A percentile compares a stretch with the other conserved stretches of the same genome.
These are phyloP conservation scores for Nymphicus hollandicus DNA, from an alignment of 2,113 vertebrate species.

Conservation along the genomic window DNA sequence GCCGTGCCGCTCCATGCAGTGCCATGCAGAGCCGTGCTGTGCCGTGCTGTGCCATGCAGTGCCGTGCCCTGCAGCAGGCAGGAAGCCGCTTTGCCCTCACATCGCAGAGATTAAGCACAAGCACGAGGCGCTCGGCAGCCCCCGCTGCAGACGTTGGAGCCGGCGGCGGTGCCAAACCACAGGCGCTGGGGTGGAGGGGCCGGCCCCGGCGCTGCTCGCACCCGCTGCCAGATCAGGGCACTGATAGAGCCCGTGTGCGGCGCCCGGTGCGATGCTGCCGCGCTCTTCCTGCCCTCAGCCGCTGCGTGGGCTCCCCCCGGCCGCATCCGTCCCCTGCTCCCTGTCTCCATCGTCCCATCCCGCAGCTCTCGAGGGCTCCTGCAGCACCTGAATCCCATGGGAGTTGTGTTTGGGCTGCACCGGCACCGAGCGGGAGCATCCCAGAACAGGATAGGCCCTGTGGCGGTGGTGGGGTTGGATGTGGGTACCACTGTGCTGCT, in stretches of 20 bases:
- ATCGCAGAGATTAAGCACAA: not conserved
- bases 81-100: conserved; percentile 2
- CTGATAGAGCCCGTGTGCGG: not conserved
- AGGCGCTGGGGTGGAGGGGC: not conserved
- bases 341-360: not conserved
- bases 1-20: accelerated
- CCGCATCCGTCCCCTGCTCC: not conserved
- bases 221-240: conserved; percentile 7
- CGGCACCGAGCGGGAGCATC: accelerated
- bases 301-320: accelerated
- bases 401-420: not conserved
- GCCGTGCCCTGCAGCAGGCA: not conserved
- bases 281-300: not conserved
- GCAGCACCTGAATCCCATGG: accelerated
- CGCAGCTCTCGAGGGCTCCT: not conserved
- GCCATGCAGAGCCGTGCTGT: too few relatives aligned
- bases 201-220: not conserved
- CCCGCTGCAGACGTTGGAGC: not conserved
- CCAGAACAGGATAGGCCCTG: not conserved
- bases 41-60: accelerated
- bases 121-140: not conserved
- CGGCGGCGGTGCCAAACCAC: conserved; percentile 30
- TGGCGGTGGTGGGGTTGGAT: accelerated
- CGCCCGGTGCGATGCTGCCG: not conserved
- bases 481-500: not conserved